These are phyloP conservation scores for Balaeniceps rex DNA, from an alignment of 2,113 vertebrate species.

Conservation along the genomic window DNA sequence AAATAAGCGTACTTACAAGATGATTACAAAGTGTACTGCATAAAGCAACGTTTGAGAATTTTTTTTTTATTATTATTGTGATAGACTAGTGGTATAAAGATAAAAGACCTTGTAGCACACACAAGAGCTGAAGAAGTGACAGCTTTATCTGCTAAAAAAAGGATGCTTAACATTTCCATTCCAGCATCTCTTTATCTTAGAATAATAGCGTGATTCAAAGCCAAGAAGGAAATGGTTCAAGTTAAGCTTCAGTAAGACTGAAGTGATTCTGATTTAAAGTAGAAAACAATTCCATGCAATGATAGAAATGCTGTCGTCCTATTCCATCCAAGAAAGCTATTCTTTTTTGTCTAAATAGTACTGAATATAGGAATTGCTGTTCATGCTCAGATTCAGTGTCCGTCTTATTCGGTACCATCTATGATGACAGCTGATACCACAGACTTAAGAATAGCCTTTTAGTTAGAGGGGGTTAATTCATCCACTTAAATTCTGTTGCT, in stretches of 20 bases:
- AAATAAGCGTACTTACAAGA: slow-evolving; percentile 10
- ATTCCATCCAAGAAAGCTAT: background rate
- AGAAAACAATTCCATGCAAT: background rate
- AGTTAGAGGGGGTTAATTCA: background rate
- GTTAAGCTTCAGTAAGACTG: background rate
- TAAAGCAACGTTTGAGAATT: background rate
- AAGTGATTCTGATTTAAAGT: background rate
- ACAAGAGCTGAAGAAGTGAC: background rate
- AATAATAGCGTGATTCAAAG: background rate
- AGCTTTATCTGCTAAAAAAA: slow-evolving; percentile 12
- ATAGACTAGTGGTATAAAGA: background rate
- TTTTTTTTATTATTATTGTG: background rate
- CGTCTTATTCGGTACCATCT: background rate
- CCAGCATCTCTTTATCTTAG: slow-evolving; percentile 1
- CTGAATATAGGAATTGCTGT: background rate
- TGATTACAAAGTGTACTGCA: background rate
- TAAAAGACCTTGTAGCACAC: background rate
- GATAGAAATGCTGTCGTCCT: background rate
- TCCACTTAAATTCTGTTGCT: background rate
- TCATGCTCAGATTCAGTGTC: background rate
- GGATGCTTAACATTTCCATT: slow-evolving; percentile 11
- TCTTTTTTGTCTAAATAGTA: background rate
- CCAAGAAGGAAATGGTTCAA: background rate
- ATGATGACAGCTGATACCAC: background rate
- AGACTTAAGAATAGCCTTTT: background rate